Evolutionary conservation across 1,140 invertebrate species (phyloP).

Genomic region (Tribolium castaneum): DNA sequence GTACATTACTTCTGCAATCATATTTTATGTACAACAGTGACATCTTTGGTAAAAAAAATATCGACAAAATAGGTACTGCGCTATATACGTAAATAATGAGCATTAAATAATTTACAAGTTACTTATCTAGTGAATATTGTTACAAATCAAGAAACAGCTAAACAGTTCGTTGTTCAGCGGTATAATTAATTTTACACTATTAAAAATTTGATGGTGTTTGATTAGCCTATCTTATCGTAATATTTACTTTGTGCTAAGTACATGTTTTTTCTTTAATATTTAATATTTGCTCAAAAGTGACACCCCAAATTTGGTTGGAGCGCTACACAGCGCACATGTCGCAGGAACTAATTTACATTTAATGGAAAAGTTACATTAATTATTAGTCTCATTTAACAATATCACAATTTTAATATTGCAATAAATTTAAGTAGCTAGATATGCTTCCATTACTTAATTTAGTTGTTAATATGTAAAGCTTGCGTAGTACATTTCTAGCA

Average conservation of each 20-base stretch:
- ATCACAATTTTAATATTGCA: conserved; percentile 65
- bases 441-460: conserved; percentile 57
- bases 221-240: conserved; percentile 49
- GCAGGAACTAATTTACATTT: conserved; percentile 63
- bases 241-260: conserved; percentile 60
- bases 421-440: conserved; percentile 62
- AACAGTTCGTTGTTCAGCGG: conserved; percentile 53
- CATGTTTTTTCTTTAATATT: conserved; percentile 50
- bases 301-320: conserved; percentile 7
- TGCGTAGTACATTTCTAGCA: conserved; percentile 37
- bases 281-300: conserved; percentile 49
- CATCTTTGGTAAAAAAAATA: conserved; percentile 59
- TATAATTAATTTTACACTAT: conserved; percentile 29
- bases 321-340: conserved; percentile 48
- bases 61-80: conserved; percentile 53
- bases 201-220: conserved; percentile 44
- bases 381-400: conserved; percentile 64
- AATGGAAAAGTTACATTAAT: conserved; percentile 60
- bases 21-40: conserved; percentile 59
- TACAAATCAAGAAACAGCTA: conserved; percentile 41
- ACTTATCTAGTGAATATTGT: conserved; percentile 40
- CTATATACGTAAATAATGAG: conserved; percentile 50
- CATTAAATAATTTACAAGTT: conserved; percentile 54
- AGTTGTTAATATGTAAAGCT: conserved; percentile 39
- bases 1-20: conserved; percentile 54